A percentile compares a stretch with the other conserved stretches of the same genome.
phyloP scores from a whole-genome alignment of 2,888 invertebrate species.

The Sinopyrophorus schimmeli region DNA sequence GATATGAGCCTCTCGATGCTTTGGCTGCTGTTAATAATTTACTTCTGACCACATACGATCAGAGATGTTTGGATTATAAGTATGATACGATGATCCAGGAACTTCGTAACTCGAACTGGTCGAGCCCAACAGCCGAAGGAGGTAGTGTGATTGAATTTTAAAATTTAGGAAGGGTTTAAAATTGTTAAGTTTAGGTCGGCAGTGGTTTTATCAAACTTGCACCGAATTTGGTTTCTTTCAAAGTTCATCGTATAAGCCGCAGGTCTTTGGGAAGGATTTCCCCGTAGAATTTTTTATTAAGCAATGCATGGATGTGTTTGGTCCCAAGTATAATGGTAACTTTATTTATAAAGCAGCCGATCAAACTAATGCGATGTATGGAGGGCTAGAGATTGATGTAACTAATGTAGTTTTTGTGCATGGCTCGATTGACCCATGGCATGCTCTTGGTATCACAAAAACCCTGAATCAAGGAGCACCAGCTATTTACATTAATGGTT shows the following conservation, averaged over 20 bases:
- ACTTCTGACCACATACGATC: slow-evolving; percentile 65
- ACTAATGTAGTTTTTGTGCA: slow-evolving; percentile 82
- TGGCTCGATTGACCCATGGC: slow-evolving; percentile 89
- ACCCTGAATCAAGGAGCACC: slow-evolving; percentile 63
- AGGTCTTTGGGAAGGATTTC: slow-evolving; percentile 75
- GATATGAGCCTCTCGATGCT: slow-evolving; percentile 66
- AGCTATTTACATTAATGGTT: slow-evolving; percentile 76
- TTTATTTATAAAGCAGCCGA: slow-evolving; percentile 66
- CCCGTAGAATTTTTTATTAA: slow-evolving; percentile 75
- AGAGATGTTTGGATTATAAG: slow-evolving; percentile 81
- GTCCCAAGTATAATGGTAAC: slow-evolving; percentile 66
- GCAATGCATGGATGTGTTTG: slow-evolving; percentile 84
- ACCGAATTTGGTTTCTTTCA: slow-evolving; percentile 96
- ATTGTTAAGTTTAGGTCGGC: slow-evolving; percentile 62
- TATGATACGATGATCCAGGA: slow-evolving; percentile 76
- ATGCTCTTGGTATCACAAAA: slow-evolving; percentile 72
- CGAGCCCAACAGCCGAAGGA: slow-evolving; percentile 65
- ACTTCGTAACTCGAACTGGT: slow-evolving; percentile 70
- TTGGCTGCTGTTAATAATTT: slow-evolving; percentile 75
- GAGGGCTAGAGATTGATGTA: slow-evolving; percentile 70
- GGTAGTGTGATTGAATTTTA: slow-evolving; percentile 50
- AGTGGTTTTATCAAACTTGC: slow-evolving; percentile 95
- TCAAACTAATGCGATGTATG: slow-evolving; percentile 80
- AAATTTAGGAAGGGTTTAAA: too few species aligned
- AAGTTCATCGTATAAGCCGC: slow-evolving; percentile 70